Base-by-base conservation (phyloP, 2,888 invertebrate genomes). In the Ypsolopha scabrella region DNA sequence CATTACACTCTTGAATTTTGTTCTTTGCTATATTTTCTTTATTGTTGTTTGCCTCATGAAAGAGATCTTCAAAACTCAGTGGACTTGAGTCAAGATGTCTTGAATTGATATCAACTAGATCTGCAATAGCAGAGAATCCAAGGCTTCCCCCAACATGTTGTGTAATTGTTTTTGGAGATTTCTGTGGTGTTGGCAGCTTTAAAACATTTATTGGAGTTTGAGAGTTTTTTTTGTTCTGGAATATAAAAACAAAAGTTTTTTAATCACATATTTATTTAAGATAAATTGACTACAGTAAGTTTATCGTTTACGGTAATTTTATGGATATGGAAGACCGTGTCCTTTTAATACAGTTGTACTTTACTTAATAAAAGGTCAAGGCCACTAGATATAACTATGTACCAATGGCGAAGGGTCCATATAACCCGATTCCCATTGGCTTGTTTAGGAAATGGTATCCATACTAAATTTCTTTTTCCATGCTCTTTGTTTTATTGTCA, bases 1-100 rank as follows among this genome's bases (percentile, higher is more conserved):
- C 24, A 33, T 60, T 44, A 7, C 51, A 54, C 43, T 48, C 39
- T 46, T 43, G 41, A 59, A 60, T 53, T 39, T 61, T 61, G 57
- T 59, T 58, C 11, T 56, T 57, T 7, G 50, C 46, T 34, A 41
- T 50, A 53, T 52, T 63, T 44, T 57, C 56, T 11, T 54, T 51
- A 34, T 57, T 50, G 11, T 55, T 44, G 8, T 60, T 50, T 8
- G 11, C n/a, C 9, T 4, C 13, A 41, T 43, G 43, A 35, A 50
- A 43, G 7, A 11, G n/a, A 11, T 35, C 46, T 9, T 24, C 10
- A 10, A 35, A 46, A n/a, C 10, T 24, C 9, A 35, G n/a, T 35
- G 46, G 35, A 8, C 34, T 34, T 10, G 46, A 35, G 35, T 33
- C 46, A 34, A 10, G 10, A 33, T 46, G n/a, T n/a, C 11, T 35